Evolutionary conservation across 2,113 vertebrate genomes (phyloP).

Genomic region (Cavia aperea): DNA sequence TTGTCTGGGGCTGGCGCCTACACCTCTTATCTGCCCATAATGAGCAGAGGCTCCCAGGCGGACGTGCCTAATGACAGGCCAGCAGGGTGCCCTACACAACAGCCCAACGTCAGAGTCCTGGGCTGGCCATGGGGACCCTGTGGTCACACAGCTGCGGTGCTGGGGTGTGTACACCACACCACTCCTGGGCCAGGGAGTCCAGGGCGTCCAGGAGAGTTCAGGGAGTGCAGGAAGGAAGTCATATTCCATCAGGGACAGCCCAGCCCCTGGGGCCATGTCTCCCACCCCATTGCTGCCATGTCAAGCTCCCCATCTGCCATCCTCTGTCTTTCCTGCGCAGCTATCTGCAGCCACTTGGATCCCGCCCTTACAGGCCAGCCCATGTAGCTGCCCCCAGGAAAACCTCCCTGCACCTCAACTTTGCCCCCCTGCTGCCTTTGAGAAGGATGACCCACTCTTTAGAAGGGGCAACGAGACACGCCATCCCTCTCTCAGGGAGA

Average conservation of each 20-base stretch:
- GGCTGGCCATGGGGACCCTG: accelerated
- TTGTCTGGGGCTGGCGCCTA: background rate
- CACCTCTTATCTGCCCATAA: background rate
- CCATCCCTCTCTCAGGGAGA: accelerated
- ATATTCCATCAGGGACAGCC: accelerated
- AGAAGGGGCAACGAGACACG: background rate
- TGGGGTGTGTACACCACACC: accelerated
- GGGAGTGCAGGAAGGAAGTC: accelerated
- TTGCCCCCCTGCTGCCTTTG: background rate
- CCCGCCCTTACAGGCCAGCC: background rate
- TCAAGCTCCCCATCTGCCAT: background rate
- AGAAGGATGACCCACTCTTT: background rate
- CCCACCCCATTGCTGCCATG: background rate
- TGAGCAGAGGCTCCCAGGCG: background rate
- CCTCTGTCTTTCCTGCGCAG: background rate
- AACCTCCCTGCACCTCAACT: background rate
- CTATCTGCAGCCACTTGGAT: background rate
- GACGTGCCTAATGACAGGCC: conserved; percentile 14
- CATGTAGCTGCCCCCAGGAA: background rate
- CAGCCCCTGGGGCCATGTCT: background rate
- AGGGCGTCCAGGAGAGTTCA: background rate
- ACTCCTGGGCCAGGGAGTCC: background rate
- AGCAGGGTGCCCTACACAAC: background rate
- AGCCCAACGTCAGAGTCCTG: background rate
- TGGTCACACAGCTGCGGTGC: background rate